Base-by-base conservation (phyloP, 2,797 vertebrate species). In the Sylvia borin region DNA sequence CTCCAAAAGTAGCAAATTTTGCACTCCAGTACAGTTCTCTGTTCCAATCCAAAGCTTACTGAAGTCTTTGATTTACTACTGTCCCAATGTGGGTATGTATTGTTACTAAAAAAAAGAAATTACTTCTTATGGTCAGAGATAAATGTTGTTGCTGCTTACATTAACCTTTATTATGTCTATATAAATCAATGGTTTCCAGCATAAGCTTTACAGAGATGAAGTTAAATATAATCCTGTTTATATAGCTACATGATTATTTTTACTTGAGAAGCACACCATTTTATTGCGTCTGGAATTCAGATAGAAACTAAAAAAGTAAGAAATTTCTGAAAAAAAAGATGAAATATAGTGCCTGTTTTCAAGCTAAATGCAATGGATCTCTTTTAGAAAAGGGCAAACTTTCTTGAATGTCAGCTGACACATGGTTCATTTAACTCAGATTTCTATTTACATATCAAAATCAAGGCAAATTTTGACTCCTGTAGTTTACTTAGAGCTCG, bases 121-220 rank as follows among this genome's bases (percentile, higher is more conserved):
- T 62, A 78, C 31, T 88, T 17, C 51, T 85, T 81, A 76, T 20
- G 10, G 66, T 81, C 58, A 86, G 43, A 92, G 85, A 80, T 88
- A 84, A 94, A 95, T 86, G 43, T 78, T 85, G 27, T 51, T 90
- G 70, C 85, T 95, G 79, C 36, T 95, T 93, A 90, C 54, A 75
- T 84, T 87, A 91, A 89, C 65, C 61, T 95, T 91, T 91, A 88
- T 86, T 90, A 88, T 50, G 54, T 31, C 81, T 81, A 32, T 31
- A 89, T 74, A 93, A 95, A 93, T 90, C 80, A 88, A 22, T 75
- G 22, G 11, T 55, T 68, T 79, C 31, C 67, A 93, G 58, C 27
- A 70, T 51, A 64, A 85, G 12, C 13, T 38, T 88, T 75, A 38
- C 29, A 65, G 68, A 82, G 11, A 83, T 42, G 27, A 85, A 79